These are phyloP conservation scores for Phylloscopus trochiloides DNA, from an alignment of 2,113 vertebrate species.

Conservation along the genomic window DNA sequence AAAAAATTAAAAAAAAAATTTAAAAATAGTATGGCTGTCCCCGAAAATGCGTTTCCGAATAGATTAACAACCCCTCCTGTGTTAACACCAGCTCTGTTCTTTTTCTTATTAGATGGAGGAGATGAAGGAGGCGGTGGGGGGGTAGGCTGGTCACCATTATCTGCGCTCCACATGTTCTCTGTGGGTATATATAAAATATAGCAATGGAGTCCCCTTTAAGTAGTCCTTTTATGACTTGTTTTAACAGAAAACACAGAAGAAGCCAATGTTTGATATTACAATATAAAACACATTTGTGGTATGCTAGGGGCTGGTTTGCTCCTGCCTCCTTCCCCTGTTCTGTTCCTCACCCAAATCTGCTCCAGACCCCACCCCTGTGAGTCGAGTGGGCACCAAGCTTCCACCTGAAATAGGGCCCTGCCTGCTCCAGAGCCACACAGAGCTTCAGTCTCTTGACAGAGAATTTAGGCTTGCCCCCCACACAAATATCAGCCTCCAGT, in stretches of 20 bases:
- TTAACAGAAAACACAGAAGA: constrained; percentile 56
- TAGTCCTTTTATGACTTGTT: constrained; percentile 68
- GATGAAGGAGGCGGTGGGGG: constrained; percentile 29
- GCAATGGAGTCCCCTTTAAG: constrained; percentile 53
- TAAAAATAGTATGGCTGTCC: background rate
- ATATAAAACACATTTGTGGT: constrained; percentile 68
- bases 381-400: background rate
- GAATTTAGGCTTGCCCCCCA: background rate
- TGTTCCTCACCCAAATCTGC: background rate
- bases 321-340: constrained; percentile 14
- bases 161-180: constrained; percentile 72
- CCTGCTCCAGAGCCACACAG: background rate
- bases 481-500: background rate
- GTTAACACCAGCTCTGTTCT: constrained; percentile 57
- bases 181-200: constrained; percentile 67
- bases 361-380: background rate
- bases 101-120: constrained; percentile 64
- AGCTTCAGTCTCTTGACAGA: background rate
- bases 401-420: background rate
- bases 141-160: constrained; percentile 63
- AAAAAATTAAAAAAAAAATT: background rate
- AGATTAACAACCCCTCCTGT: constrained; percentile 55
- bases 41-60: constrained; percentile 31
- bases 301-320: constrained; percentile 43
- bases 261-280: constrained; percentile 63